Evolutionary conservation across 2,797 vertebrate species (phyloP), one percentile per base, ranked within the genome.

Genomic region (Cuniculus paca): DNA sequence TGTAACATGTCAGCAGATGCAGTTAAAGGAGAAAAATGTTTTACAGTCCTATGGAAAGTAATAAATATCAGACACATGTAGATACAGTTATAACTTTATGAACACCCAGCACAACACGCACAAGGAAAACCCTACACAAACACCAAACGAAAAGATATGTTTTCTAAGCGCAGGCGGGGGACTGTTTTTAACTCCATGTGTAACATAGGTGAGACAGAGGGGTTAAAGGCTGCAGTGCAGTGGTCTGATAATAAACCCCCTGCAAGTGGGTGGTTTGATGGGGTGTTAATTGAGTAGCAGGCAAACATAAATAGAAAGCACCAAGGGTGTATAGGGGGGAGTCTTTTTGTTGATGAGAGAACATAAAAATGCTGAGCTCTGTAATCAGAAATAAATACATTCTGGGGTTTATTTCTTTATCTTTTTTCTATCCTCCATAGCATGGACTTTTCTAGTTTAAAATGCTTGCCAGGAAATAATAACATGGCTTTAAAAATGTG

Each of bases 261-360:
- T 91, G 81, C 94, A 97, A 94, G 85, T 74, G 24, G 86, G 42
- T 2, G 31, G 70, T 89, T 97, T 96, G 97, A 94, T 85, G 68
- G 74, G 89, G 98, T 95, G 91, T 90, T 98, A 96, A 97, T 77
- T 97, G 96, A 97, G 72, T 88, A 97, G 94, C 93, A 96, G 94
- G 91, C 97, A 80, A 91, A 92, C 42, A 75, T 54, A 81, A 96
- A 97, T 91, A 97, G 95, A 86, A 78, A 97, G 58, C 90, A 78
- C 50, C 75, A 11, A 75, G 81, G 58, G 82, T 31, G 36, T 79
- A 39, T 28, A 7, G 34, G 61, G 88, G 93, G 88, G 91, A 72
- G 3, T 87, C 96, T 96, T 95, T 94, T 88, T 88, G 94, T 97
- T 97, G 96, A 96, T 52, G 96, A 97, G 87, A 50, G 85, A 84